Percentiles rank a stretch among this genome's conserved stretches.
phyloP scores from a whole-genome alignment of 2,888 invertebrate species.

The Aporophyla nigra region DNA sequence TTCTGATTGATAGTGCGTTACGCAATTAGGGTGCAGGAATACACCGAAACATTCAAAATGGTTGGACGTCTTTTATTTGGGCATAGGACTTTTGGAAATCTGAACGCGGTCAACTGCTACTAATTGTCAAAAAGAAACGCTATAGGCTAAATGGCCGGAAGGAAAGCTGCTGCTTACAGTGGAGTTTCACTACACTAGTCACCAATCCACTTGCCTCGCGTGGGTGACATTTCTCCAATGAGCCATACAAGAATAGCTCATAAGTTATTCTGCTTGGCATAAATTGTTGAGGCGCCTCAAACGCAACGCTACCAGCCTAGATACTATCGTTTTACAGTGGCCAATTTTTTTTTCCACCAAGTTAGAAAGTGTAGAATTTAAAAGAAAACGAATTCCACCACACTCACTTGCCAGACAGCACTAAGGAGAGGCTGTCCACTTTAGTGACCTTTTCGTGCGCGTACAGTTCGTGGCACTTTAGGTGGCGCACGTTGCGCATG shows the following conservation, averaged over 20 bases:
- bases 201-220: background rate
- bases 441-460: conserved; percentile 97
- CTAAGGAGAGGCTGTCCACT: conserved; percentile 96
- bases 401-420: conserved; percentile 96
- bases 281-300: background rate
- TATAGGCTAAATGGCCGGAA: background rate
- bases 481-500: conserved; percentile 94
- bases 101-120: background rate
- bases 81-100: background rate
- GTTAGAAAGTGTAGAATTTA: background rate
- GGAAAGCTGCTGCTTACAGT: background rate
- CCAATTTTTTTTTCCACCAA: background rate
- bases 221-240: background rate
- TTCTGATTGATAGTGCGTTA: too few species aligned
- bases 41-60: background rate
- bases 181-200: background rate
- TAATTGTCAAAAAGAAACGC: background rate
- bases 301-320: background rate
- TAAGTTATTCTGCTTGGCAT: too few species aligned
- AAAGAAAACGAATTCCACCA: background rate
- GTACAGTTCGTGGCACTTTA: conserved; percentile 96
- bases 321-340: too few species aligned
- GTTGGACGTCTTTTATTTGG: background rate
- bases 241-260: background rate
- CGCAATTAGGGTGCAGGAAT: background rate